Evolutionary conservation across 2,113 vertebrate genomes (phyloP).

Genomic region (Elachura formosa): DNA sequence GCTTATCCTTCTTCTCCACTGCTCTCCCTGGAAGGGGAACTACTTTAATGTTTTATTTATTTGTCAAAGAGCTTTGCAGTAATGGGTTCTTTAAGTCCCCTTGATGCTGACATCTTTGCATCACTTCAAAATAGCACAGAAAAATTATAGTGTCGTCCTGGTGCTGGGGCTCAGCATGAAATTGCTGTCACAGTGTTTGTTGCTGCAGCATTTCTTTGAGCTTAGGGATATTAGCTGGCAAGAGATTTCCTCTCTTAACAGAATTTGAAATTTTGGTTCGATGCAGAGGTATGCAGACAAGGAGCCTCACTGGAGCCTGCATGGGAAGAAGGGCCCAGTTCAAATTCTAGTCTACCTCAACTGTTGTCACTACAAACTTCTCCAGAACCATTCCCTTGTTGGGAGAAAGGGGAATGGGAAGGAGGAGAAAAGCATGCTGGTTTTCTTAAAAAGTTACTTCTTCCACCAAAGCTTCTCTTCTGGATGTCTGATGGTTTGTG

Average conservation of each 20-base stretch:
- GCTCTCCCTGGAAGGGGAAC: not conserved
- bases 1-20: not conserved
- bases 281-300: not conserved
- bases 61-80: slow-evolving; percentile 1
- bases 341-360: not conserved
- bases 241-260: slow-evolving; percentile 51
- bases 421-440: not conserved
- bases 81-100: not conserved
- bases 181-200: not conserved
- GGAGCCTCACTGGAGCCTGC: not conserved
- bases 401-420: not conserved
- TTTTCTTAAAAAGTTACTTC: not conserved
- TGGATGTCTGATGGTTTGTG: not conserved
- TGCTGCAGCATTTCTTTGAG: not conserved
- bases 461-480: not conserved
- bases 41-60: slow-evolving; percentile 31
- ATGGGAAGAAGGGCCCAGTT: not conserved
- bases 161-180: not conserved
- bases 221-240: not conserved
- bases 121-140: not conserved
- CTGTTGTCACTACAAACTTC: not conserved
- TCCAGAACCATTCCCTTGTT: not conserved
- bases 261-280: slow-evolving; percentile 40
- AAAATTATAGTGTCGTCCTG: not conserved
- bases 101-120: not conserved